phyloP scores from a whole-genome alignment of 2,113 vertebrate genomes.

The Antennarius striatus region DNA sequence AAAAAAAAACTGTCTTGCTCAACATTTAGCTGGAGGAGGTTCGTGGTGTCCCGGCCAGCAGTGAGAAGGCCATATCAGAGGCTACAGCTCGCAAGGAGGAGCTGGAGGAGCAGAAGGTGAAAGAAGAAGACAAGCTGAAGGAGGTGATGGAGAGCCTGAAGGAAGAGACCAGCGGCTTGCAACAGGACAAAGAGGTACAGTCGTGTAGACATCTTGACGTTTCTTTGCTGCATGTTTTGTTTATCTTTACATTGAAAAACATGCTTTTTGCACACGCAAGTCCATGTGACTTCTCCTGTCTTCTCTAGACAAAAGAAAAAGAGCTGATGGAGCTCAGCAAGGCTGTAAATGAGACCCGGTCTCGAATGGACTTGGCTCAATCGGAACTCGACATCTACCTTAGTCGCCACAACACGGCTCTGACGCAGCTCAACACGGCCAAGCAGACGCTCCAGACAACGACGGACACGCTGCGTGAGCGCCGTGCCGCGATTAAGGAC shows the following conservation, averaged over 20 bases:
- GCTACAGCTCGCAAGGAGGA: conserved; percentile 79
- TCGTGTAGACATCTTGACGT: not conserved
- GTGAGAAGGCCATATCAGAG: conserved; percentile 83
- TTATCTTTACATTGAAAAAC: not conserved
- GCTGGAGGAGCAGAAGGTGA: conserved; percentile 84
- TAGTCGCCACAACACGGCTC: conserved; percentile 86
- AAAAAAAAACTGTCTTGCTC: conserved; percentile 1
- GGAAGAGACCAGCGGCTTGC: conserved; percentile 89
- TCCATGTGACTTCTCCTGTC: not conserved
- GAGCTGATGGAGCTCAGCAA: conserved; percentile 92
- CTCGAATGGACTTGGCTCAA: conserved; percentile 88
- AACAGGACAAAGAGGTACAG: conserved; percentile 89
- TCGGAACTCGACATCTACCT: conserved; percentile 94
- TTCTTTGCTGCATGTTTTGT: not conserved
- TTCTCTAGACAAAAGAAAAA: conserved; percentile 85
- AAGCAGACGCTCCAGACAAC: conserved; percentile 82
- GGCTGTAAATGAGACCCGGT: conserved; percentile 88
- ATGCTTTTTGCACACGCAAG: not conserved
- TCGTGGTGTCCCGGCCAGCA: conserved; percentile 78
- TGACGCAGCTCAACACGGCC: conserved; percentile 84
- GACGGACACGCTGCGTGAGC: conserved; percentile 84
- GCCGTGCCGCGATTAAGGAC: conserved; percentile 84
- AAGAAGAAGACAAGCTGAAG: conserved; percentile 86
- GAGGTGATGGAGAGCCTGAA: conserved; percentile 89
- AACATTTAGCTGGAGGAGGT: conserved; percentile 86